These are phyloP conservation scores for Hydrochoerus hydrochaeris DNA, from an alignment of 2,113 vertebrate species.

Conservation along the genomic window DNA sequence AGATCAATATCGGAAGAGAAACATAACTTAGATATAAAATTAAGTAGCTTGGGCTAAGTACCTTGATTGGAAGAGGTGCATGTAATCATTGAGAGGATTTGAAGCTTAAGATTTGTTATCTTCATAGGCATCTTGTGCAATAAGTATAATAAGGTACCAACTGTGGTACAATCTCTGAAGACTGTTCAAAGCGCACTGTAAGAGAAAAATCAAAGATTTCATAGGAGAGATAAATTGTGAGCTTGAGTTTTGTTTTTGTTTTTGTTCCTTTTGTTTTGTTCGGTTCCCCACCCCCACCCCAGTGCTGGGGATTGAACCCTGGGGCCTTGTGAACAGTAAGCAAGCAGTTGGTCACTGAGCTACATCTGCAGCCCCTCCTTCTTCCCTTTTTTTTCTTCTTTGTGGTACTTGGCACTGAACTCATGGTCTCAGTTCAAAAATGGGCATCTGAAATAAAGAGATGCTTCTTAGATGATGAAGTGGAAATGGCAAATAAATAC, in stretches of 20 bases:
- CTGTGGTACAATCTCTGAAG: background rate
- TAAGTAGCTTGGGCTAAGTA: background rate
- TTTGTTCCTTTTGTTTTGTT: background rate
- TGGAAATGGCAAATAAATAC: background rate
- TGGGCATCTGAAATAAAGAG: background rate
- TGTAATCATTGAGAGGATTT: background rate
- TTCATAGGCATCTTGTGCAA: background rate
- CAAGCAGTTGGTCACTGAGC: background rate
- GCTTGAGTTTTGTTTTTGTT: background rate
- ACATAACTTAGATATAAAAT: background rate
- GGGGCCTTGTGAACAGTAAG: background rate
- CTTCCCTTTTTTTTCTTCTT: background rate
- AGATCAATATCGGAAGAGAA: background rate
- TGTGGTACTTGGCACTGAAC: background rate
- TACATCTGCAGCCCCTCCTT: background rate
- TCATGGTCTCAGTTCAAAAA: background rate
- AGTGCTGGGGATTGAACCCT: background rate
- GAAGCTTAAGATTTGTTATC: background rate
- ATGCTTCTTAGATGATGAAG: background rate
- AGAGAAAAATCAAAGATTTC: conserved; percentile 29
- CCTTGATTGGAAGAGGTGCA: background rate
- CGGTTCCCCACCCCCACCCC: no score
- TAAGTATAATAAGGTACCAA: background rate
- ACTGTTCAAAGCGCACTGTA: background rate
- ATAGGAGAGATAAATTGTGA: background rate